A percentile compares a stretch with the other conserved stretches of the same genome.
Evolutionary conservation across 2,797 vertebrate species (phyloP).

Genomic region (Scyliorhinus canicula): DNA sequence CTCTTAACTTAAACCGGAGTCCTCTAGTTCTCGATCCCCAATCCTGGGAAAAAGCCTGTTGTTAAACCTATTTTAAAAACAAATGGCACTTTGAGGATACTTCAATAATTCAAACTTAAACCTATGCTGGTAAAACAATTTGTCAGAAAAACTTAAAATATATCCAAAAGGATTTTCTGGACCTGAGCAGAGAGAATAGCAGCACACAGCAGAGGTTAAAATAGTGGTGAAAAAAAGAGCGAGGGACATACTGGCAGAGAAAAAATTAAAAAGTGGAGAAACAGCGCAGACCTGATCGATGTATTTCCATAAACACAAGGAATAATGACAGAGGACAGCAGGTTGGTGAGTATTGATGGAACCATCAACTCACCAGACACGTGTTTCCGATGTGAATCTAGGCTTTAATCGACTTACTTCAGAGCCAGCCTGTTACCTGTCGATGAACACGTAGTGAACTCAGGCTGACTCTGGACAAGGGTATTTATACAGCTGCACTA

Average conservation of each 20-base stretch:
- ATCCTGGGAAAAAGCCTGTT: no score
- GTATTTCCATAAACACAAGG: background rate
- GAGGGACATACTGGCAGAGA: background rate
- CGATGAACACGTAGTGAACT: no score
- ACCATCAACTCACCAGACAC: no score
- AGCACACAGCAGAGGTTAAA: background rate
- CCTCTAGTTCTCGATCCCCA: no score
- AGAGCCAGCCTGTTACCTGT: no score
- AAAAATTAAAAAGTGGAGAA: background rate
- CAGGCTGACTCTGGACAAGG: no score
- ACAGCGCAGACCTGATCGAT: background rate
- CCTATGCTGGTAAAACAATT: background rate
- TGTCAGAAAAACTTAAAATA: background rate
- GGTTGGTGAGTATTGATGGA: no score
- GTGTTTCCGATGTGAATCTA: no score
- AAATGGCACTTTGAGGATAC: background rate
- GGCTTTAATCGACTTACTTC: no score
- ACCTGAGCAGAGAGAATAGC: background rate
- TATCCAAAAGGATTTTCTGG: background rate
- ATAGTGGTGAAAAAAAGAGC: background rate
- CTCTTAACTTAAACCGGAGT: no score
- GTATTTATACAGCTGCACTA: no score
- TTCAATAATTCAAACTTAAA: background rate
- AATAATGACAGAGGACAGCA: no score
- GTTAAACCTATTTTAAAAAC: background rate